Evolutionary conservation across 2,113 vertebrate genomes (phyloP), one percentile per base, ranked within the genome.

Genomic region (Leptosomus discolor): DNA sequence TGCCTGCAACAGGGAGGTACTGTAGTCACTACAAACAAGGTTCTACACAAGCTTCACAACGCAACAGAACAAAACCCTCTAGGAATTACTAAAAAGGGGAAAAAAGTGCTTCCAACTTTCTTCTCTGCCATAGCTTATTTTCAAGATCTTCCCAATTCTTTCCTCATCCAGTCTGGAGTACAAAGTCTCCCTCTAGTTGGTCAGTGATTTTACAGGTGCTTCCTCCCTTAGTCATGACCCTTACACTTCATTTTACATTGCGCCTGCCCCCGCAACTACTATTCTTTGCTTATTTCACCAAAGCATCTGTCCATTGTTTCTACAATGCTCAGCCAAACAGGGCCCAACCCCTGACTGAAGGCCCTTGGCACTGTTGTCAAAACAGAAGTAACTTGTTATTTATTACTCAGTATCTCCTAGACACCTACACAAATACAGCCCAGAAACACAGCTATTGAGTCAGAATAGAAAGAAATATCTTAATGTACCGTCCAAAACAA

Each of bases 321-420:
- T 36, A 69, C 20, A 85, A 73, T 19, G 26, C 50, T 83, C 61
- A 53, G 37, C 26, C 48, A 80, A 92, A 83, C 7, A 80, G 24
- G 43, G 51, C 20, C 41, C 67, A 84, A 80, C 15, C 68, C 61
- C 27, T 70, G 32, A 71, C 8, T 58, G 51, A 84, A 65, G n/a
- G 48, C 32, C 39, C n/a, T 81, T 61, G n/a, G 37, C 34, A 70
- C 48, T 79, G 67, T 37, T 95, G 91, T 58, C 63, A 81, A 87
- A 93, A 92, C 67, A 90, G 10, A 70, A 93, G 73, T 51, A 37
- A 61, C 76, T 75, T 71, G 45, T 41, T 84, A 67, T 79, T 77
- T 90, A 70, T 82, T 83, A 53, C 60, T 53, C 48, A 80, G 0
- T 73, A 90, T 53, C 54, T 75, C 77, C 88, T 63, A 70, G 71